Evolutionary conservation across 2,888 invertebrate genomes (phyloP).

Genomic region (Sinopyrophorus schimmeli): DNA sequence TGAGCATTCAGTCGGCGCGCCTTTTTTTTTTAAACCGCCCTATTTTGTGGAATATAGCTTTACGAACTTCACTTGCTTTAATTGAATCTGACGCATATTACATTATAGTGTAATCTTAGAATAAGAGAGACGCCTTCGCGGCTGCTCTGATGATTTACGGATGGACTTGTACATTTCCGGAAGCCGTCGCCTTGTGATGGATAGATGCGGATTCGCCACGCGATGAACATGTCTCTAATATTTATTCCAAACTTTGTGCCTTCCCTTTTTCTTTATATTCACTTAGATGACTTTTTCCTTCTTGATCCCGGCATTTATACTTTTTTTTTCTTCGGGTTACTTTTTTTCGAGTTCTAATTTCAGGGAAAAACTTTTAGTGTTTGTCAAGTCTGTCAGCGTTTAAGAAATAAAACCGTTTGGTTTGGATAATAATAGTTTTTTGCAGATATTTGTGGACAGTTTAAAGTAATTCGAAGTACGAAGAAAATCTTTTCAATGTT

Average conservation of each 20-base stretch:
- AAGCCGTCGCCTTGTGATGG: constrained; percentile 31
- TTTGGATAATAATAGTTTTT: no score
- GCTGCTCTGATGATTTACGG: constrained; percentile 33
- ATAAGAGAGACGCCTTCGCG: constrained; percentile 27
- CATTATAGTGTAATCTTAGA: constrained; percentile 27
- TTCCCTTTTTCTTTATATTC: constrained; percentile 32
- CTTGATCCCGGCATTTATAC: constrained; percentile 33
- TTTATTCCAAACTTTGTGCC: constrained; percentile 33
- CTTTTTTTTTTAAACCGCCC: no score
- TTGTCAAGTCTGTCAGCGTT: constrained; percentile 20
- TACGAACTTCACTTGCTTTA: constrained; percentile 26
- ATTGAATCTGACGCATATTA: constrained; percentile 32
- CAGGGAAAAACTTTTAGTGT: constrained; percentile 21
- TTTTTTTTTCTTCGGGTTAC: constrained; percentile 29
- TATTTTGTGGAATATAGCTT: no score
- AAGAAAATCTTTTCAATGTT: no score
- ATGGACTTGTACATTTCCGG: constrained; percentile 30
- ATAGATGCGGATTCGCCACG: constrained; percentile 31
- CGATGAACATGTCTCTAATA: constrained; percentile 34
- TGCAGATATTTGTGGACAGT: no score
- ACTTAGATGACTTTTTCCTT: constrained; percentile 30
- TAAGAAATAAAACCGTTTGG: constrained; percentile 26
- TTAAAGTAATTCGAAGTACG: no score
- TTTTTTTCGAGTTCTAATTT: constrained; percentile 25
- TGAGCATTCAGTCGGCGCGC: no score